Conservation (phyloP, 2,888 invertebrate species). For the Pecten maximus region DNA sequence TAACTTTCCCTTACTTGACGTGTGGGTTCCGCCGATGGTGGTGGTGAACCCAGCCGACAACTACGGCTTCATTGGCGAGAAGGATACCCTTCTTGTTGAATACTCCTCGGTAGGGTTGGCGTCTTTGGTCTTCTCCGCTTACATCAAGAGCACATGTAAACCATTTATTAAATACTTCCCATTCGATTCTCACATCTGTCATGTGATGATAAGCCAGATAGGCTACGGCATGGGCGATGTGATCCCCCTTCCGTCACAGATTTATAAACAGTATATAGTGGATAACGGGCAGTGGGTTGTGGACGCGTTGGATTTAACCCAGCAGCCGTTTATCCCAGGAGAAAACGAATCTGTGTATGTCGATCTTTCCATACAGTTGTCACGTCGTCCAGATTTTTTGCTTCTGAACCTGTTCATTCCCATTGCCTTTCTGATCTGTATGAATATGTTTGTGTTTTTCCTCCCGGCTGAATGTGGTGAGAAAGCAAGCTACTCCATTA, state of each 20-base stretch:
- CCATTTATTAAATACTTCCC: neutral
- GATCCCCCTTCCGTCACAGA: neutral
- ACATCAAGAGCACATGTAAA: neutral
- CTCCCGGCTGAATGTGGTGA: neutral
- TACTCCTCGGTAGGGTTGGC: neutral
- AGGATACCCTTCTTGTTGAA: neutral
- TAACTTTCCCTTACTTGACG: neutral
- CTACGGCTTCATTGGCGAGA: neutral
- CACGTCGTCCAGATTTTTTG: neutral
- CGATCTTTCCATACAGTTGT: neutral
- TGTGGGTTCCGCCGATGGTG: neutral
- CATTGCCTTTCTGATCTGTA: neutral
- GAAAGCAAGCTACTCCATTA: conserved; percentile 6
- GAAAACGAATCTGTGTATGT: neutral
- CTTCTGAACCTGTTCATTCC: conserved; percentile 5
- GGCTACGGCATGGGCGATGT: neutral
- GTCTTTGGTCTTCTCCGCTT: neutral
- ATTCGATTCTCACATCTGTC: neutral
- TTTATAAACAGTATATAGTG: neutral
- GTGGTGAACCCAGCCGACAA: neutral
- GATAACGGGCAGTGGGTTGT: neutral
- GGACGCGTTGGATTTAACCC: neutral
- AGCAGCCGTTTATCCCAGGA: neutral
- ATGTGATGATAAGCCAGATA: neutral
- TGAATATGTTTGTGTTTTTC: neutral